Base-by-base conservation (phyloP, 2,888 invertebrate species). In the Aphidoletes aphidimyza region DNA sequence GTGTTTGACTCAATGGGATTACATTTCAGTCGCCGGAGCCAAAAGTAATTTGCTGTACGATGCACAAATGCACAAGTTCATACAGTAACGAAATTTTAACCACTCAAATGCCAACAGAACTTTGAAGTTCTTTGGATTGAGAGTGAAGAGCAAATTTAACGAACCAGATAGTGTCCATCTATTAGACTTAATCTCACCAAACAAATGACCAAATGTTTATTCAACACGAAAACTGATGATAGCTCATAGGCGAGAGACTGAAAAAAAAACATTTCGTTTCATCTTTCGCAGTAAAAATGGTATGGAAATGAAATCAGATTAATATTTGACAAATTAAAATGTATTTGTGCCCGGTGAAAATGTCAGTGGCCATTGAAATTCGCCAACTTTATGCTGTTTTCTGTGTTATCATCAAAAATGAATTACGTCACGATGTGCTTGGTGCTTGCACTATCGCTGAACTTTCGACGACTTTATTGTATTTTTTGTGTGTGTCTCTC, bases 381-480 rank as follows among this genome's bases (percentile, higher is more conserved):
- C n/a, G 9, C 69, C 14, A 69, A 69, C 30, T 69, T 69, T 69
- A 69, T 69, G 9, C 69, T 30, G 2, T 26, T n/a, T 26, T 54
- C 26, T 54, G 11, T 54, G 54, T 69, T 69, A 69, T 69, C 69
- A 69, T 69, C 69, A 69, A 69, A 69, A 69, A 69, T 69, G 69
- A 34, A 69, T 69, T 69, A 34, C 69, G 69, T 30, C 34, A 69
- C 69, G 69, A 34, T 11, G 34, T 30, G 22, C 47, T 19, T n/a
- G n/a, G n/a, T n/a, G 22, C 69, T 69, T 69, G 69, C 69, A 69
- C 69, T 69, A 14, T 14, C 69, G 69, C 69, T 69, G 69, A 69
- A 69, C 69, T 69, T 69, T 69, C 69, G 34, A 30, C 17, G 69
- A 69, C 30, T 69, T 69, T 54, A 47, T 47, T 54, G 54, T 22